Base-by-base conservation (phyloP, 2,113 vertebrate genomes). In the Ictalurus punctatus region DNA sequence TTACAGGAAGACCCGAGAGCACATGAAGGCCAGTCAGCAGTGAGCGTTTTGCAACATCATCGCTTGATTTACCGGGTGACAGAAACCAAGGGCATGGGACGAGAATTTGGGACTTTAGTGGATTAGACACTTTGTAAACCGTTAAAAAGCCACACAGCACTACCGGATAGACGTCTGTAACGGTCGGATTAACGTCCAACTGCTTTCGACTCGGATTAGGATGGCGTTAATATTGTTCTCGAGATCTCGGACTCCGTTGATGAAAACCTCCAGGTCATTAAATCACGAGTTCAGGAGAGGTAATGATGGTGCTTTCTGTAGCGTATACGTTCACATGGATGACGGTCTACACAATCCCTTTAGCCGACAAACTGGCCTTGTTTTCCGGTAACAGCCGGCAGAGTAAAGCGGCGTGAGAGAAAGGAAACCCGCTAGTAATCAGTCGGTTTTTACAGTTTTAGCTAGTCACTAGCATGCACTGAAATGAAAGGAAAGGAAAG, bases 191-290 rank as follows among this genome's bases (percentile, higher is more conserved):
- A 76, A 83, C 87, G 25, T 21, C n/a, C 59, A 48, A 80, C 65
- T 83, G 37, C 40, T 76, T 52, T 83, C 78, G 19, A 89, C 59
- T 92, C 30, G 54, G 76, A 84, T 84, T 84, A 92, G 54, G 92
- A 96, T 96, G 96, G 96, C 96, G 92, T 95, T 96, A 93, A 96
- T 96, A 93, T 93, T 96, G 90, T 94, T 96, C 84, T 95, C 94
- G 19, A 94, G 95, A 88, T 94, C 94, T 21, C 91, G 94, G 87
- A 92, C 92, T 80, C 94, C 95, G 81, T 83, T 96, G 19, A 90
- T 95, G 92, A 95, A 95, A 93, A 95, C 95, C 7, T 95, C 94
- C 74, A 92, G 94, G 27, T 94, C 95, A 0, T 48, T 96, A 78
- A 95, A 95, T 83, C 94, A 89, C 87, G 95, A 96, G 59, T 92